Conservation (phyloP, 2,113 vertebrate species). For the Cathartes aura region DNA sequence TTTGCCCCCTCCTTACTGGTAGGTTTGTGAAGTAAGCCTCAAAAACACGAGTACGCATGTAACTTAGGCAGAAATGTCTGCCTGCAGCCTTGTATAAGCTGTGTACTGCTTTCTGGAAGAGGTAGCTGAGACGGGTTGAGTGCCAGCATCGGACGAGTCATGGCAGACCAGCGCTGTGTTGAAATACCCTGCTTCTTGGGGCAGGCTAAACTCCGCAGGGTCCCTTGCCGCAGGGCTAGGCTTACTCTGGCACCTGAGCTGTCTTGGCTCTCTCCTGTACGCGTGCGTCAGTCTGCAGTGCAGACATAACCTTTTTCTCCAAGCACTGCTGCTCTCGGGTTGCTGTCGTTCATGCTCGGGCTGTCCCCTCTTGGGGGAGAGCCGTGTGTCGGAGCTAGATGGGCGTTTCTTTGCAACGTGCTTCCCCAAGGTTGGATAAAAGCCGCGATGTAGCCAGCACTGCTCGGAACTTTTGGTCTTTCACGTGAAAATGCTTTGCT, state of each 20-base stretch:
- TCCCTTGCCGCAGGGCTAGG: fast-evolving
- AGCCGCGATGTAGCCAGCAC: fast-evolving
- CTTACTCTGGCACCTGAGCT: neutral
- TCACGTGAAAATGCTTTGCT: fast-evolving
- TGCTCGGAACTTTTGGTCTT: neutral
- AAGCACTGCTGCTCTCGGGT: fast-evolving
- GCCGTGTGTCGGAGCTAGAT: fast-evolving
- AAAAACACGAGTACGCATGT: fast-evolving
- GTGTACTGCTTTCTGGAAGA: neutral
- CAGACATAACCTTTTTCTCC: neutral
- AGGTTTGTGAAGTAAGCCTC: neutral
- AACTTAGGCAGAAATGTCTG: neutral
- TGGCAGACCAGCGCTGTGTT: neutral
- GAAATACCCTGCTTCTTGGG: neutral
- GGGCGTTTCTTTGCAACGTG: fast-evolving
- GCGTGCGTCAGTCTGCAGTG: fast-evolving
- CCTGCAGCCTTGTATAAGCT: neutral
- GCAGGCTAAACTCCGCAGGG: neutral
- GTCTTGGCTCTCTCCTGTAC: neutral
- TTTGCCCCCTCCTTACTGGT: neutral
- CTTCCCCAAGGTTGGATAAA: neutral
- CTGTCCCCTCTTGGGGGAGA: neutral
- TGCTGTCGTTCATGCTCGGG: fast-evolving
- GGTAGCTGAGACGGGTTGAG: neutral
- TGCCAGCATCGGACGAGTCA: fast-evolving